Evolutionary conservation across 2,888 invertebrate genomes (phyloP), one percentile per base, ranked within the genome.

Genomic region (Lithophane semibrunnea): DNA sequence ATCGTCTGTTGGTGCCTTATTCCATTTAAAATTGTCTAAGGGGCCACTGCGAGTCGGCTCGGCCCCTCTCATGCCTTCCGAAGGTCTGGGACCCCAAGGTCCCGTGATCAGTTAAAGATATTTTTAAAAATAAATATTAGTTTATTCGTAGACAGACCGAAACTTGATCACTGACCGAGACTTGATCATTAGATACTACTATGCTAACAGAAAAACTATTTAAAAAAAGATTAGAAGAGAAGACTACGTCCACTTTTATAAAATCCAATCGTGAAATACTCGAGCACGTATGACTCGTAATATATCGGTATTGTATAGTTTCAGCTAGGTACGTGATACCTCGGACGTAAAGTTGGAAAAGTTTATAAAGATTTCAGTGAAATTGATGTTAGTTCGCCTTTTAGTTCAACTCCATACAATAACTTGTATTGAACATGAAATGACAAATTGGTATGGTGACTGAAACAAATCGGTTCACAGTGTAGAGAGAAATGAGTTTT

Each of bases 351-450:
- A 85, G 74, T 86, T 75, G 21, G 64, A 52, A 75, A 85, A 76
- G 66, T 86, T 80, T 85, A 81, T 75, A 84, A 82, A 85, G 78
- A 87, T 79, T 82, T 79, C 82, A 68, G 37, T 69, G 56, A 84
- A 86, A 85, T 80, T 80, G 80, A 86, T 86, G 87, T 86, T 77
- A 75, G 77, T 77, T 82, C 73, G 63, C 70, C 56, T 70, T 82
- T 73, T 77, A 77, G 77, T 77, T 83, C 44, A 75, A 81, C 75
- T 78, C 58, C 44, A 56, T 71, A 82, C 42, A 81, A 80, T 84
- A 83, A 80, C 84, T 74, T 82, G 69, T 85, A 85, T 85, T 70
- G 73, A 77, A 58, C 67, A 77, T 82, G 77, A 71, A 82, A 77
- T 77, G 82, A 85, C 65, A 85, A 71, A 83, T 82, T 66, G 56